These are phyloP conservation scores for Myotis planiceps DNA, from an alignment of 2,797 vertebrate species.

Conservation along the genomic window DNA sequence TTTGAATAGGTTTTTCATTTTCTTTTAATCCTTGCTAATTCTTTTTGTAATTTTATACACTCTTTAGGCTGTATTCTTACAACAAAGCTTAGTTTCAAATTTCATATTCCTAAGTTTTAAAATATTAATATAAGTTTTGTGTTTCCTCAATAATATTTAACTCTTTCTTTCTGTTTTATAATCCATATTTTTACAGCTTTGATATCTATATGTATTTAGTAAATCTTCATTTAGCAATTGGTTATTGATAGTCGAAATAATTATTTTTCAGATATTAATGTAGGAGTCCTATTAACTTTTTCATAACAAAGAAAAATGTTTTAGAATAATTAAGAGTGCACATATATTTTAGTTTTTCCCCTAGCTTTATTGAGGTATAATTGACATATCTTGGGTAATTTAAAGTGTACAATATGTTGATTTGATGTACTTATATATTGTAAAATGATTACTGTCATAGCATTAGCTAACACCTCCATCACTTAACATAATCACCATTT, in stretches of 20 bases:
- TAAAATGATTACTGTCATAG: background rate
- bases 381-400: background rate
- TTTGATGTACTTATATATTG: background rate
- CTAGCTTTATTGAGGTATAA: background rate
- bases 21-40: constrained; percentile 2
- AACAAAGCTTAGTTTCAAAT: constrained; percentile 4
- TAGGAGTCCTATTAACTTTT: background rate
- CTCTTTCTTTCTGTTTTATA: background rate
- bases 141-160: background rate
- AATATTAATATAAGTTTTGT: constrained; percentile 12
- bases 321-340: background rate
- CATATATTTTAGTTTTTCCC: background rate
- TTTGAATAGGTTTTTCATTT: constrained; percentile 40
- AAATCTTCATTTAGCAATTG: background rate
- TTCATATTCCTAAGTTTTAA: background rate
- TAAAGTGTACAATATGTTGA: background rate
- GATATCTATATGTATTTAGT: background rate
- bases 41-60: background rate
- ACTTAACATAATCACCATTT: background rate
- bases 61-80: background rate
- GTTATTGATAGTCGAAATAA: constrained; percentile 5
- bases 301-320: background rate
- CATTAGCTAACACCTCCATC: background rate
- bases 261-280: constrained; percentile 17
- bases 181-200: background rate